phyloP scores from a whole-genome alignment of 2,113 vertebrate species.

The Corythoichthys intestinalis region DNA sequence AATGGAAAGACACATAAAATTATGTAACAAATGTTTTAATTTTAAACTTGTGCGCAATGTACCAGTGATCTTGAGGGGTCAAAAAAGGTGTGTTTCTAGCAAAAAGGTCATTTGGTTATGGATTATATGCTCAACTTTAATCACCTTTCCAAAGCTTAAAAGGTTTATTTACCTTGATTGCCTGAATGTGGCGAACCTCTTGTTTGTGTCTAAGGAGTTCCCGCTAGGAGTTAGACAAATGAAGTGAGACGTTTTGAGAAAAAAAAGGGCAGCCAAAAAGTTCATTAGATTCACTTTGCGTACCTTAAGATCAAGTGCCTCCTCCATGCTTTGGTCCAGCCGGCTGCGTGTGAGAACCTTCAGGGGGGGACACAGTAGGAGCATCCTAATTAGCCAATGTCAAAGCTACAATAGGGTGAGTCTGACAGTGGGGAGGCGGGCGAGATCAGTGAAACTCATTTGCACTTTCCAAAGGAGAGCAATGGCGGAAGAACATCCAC shows the following conservation, averaged over 20 bases:
- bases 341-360: slow-evolving; percentile 91
- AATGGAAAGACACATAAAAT: neutral
- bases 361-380: slow-evolving; percentile 42
- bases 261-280: slow-evolving; percentile 23
- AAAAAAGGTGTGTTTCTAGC: neutral
- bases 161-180: slow-evolving; percentile 84
- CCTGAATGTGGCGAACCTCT: slow-evolving; percentile 90
- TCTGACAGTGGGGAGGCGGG: slow-evolving; percentile 17
- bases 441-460: slow-evolving; percentile 55
- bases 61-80: neutral
- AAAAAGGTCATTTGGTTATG: slow-evolving; percentile 3
- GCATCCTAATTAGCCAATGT: slow-evolving; percentile 46
- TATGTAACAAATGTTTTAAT: neutral
- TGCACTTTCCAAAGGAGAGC: slow-evolving; percentile 21
- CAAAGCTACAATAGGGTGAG: slow-evolving; percentile 35
- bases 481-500: slow-evolving; percentile 36
- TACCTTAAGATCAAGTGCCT: slow-evolving; percentile 94
- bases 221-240: slow-evolving; percentile 72
- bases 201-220: slow-evolving; percentile 92
- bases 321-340: slow-evolving; percentile 91
- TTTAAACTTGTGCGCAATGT: too few species aligned
- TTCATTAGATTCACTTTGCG: slow-evolving; percentile 49
- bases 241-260: slow-evolving; percentile 25
- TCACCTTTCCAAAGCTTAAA: slow-evolving; percentile 9
- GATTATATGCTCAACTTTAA: slow-evolving; percentile 25